Percentiles rank a stretch among this genome's conserved stretches.
Evolutionary conservation across 2,113 vertebrate species (phyloP).

Genomic region (Setophaga petechia): DNA sequence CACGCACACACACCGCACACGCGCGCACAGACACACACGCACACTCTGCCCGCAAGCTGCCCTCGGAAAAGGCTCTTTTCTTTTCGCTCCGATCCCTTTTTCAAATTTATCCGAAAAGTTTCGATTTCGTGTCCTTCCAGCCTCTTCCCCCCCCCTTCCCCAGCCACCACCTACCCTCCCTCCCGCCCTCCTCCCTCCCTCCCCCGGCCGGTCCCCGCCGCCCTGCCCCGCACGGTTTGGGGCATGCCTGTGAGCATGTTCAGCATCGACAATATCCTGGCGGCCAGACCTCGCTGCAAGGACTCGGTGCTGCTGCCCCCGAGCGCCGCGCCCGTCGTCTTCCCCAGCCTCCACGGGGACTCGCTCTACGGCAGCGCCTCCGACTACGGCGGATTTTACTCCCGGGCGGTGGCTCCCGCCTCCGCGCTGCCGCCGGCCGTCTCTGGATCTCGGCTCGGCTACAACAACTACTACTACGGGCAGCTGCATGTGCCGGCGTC

Average conservation of each 20-base stretch:
- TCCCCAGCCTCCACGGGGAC: constrained; percentile 83
- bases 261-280: constrained; percentile 98
- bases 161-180: not conserved
- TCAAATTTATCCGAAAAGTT: constrained; percentile 41
- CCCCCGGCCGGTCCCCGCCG: constrained; percentile 16
- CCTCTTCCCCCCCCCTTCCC: not conserved
- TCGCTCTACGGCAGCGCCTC: constrained; percentile 80
- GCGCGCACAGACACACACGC: not conserved
- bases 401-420: constrained; percentile 81
- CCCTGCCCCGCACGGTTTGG: constrained; percentile 55
- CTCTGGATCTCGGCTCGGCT: constrained; percentile 84
- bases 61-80: constrained; percentile 6
- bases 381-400: constrained; percentile 91
- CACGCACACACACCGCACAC: constrained; percentile 39
- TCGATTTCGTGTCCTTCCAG: not conserved
- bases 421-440: constrained; percentile 80
- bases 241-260: constrained; percentile 98
- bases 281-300: constrained; percentile 92
- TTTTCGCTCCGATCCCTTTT: constrained; percentile 1
- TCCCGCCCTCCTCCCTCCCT: not conserved
- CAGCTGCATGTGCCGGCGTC: constrained; percentile 91
- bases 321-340: constrained; percentile 82
- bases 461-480: constrained; percentile 94
- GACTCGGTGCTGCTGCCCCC: constrained; percentile 87
- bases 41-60: constrained; percentile 16